phyloP scores from a whole-genome alignment of 2,888 invertebrate species.

The Drosophila pseudotalamancana region DNA sequence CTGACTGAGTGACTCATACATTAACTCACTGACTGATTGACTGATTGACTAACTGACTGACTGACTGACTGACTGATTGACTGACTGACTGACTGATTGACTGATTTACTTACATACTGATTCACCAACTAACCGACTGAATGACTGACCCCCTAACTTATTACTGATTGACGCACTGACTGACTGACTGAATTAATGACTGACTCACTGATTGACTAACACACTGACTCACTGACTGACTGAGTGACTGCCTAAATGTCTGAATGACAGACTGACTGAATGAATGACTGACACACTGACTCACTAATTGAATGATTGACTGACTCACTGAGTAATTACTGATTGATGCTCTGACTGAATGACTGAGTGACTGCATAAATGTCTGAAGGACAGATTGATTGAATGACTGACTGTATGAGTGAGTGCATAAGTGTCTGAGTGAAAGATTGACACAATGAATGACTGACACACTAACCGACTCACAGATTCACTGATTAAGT shows the following conservation, averaged over 20 bases:
- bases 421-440: no score
- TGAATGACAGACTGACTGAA: slow-evolving; percentile 54
- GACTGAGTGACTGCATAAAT: slow-evolving; percentile 40
- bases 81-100: no score
- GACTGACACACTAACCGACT: slow-evolving; percentile 28
- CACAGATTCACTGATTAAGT: slow-evolving; percentile 28
- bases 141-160: no score
- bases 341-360: slow-evolving; percentile 28
- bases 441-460: slow-evolving; percentile 30
- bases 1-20: no score
- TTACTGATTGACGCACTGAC: no score
- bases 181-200: slow-evolving; percentile 14
- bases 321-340: no score
- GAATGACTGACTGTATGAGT: slow-evolving; percentile 43
- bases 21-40: slow-evolving; percentile 10
- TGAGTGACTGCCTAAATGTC: no score
- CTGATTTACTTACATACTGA: no score
- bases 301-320: slow-evolving; percentile 28
- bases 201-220: no score
- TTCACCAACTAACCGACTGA: slow-evolving; percentile 13
- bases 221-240: slow-evolving; percentile 16
- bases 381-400: slow-evolving; percentile 27
- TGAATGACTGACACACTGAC: slow-evolving; percentile 30
- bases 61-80: slow-evolving; percentile 19
- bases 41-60: no score